Base-by-base conservation (phyloP, 2,797 vertebrate species). In the Eidolon dupreanum region DNA sequence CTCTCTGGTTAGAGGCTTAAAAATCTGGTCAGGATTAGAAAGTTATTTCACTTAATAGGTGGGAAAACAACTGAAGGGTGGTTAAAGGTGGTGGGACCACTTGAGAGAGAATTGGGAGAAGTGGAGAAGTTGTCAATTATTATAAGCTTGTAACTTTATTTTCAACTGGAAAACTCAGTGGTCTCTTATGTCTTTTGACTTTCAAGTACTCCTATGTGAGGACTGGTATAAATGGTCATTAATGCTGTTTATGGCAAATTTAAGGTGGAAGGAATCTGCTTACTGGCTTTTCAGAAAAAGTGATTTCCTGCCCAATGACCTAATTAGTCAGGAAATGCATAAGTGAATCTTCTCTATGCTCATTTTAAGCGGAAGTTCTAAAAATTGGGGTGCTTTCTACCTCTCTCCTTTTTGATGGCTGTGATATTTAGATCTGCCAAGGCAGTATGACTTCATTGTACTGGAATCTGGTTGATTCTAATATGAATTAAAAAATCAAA, bases 301-400 rank as follows among this genome's bases (percentile, higher is more conserved):
- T 93, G 82, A 87, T 93, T 97, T 97, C 96, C 95, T 97, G 75
- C 74, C 66, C 78, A 87, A 15, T 96, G 96, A 96, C 92, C 90
- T 96, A 97, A 78, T 65, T 97, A 90, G 90, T 94, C 65, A 95
- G 90, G 88, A 97, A 97, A 96, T 31, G 95, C 84, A 89, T 94
- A 95, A 90, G 43, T 89, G 59, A 94, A 75, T 75, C 65, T 96
- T 71, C 19, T 75, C 49, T 92, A 36, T 41, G 81, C 28, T 93
- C 41, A 68, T 53, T 73, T 73, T 65, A 96, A 83, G 74, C 5
- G 4, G 88, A 89, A 82, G 74, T 94, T 81, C 66, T 92, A 63
- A 96, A 97, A 96, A 94, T 3, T 93, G 81, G 85, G 85, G 63
- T 24, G 7, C 8, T 63, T 12, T 36, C 65, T 68, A 31, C 49